Evolutionary conservation across 2,888 invertebrate species (phyloP).

Genomic region (Pollenia amentaria): DNA sequence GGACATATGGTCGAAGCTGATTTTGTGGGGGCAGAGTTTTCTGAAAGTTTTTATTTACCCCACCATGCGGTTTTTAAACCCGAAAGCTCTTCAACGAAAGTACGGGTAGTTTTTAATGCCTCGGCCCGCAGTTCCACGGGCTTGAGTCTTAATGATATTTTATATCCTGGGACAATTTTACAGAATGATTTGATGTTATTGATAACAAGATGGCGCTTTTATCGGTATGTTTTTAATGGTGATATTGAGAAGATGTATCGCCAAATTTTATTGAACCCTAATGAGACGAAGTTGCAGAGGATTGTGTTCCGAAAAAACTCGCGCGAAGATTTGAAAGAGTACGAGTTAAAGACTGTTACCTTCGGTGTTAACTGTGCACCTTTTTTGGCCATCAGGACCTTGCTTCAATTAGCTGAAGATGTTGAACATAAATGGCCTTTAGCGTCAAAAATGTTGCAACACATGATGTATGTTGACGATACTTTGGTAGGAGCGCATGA

Average conservation of each 20-base stretch:
- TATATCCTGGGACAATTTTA: not conserved
- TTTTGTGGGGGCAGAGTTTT: not conserved
- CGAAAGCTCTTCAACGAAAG: not conserved
- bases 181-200: not conserved
- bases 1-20: not conserved
- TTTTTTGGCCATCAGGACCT: too few species aligned
- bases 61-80: not conserved
- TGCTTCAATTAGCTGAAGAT: too few species aligned
- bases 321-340: too few species aligned
- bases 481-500: conserved; percentile 65
- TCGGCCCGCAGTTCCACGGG: not conserved
- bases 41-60: not conserved
- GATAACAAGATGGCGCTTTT: too few species aligned
- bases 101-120: not conserved
- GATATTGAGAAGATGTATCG: conserved; percentile 75
- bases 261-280: conserved; percentile 58
- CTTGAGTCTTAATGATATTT: not conserved
- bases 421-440: conserved; percentile 37
- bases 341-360: too few species aligned
- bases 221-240: conserved; percentile 69
- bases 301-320: too few species aligned
- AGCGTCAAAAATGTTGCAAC: too few species aligned
- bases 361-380: too few species aligned
- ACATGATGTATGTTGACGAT: too few species aligned
- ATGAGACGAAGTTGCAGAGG: conserved; percentile 63